Evolutionary conservation across 1,140 invertebrate genomes (phyloP).

Genomic region (Heliothis virescens): DNA sequence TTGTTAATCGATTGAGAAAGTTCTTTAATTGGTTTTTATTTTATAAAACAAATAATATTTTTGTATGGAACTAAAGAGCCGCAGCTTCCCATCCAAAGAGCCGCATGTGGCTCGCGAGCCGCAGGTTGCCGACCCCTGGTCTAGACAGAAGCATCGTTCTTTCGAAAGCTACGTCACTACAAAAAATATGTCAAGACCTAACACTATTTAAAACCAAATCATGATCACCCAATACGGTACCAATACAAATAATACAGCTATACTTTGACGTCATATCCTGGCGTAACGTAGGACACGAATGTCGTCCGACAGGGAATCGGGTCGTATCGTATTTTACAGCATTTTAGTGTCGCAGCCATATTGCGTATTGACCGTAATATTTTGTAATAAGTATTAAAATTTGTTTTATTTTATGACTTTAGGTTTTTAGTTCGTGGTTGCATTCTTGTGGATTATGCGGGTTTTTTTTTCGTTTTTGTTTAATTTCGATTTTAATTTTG

Average conservation of each 20-base stretch:
- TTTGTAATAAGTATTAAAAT: conserved; percentile 38
- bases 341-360: background rate
- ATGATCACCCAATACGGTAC: background rate
- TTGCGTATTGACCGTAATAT: conserved; percentile 10
- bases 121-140: too few species aligned
- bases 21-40: too few species aligned
- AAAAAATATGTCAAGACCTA: background rate
- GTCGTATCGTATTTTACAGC: background rate
- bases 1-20: too few species aligned
- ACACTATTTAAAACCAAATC: background rate
- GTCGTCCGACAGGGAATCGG: background rate
- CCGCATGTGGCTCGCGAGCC: too few species aligned
- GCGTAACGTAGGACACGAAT: conserved; percentile 14
- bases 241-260: conserved; percentile 6
- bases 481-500: background rate
- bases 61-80: too few species aligned
- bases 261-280: conserved; percentile 20
- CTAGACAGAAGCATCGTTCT: too few species aligned
- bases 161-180: background rate
- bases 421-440: background rate
- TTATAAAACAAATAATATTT: too few species aligned
- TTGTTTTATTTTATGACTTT: background rate
- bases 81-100: too few species aligned
- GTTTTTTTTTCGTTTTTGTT: background rate
- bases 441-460: background rate